phyloP scores from a whole-genome alignment of 2,113 vertebrate genomes.

The Neolamprologus sp. region DNA sequence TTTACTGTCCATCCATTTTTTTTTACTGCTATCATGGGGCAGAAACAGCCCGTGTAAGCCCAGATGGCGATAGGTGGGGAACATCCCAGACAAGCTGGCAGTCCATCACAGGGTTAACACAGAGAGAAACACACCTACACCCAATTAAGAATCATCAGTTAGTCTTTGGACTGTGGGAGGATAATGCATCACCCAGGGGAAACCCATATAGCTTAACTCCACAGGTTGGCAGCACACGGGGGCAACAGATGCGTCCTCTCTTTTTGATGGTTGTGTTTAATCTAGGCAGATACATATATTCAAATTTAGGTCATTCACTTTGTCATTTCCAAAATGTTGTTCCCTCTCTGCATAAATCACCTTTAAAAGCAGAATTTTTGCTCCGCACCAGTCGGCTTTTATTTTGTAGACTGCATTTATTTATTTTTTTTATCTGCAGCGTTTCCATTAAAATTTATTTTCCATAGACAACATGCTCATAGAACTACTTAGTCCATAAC shows the following conservation, averaged over 20 bases:
- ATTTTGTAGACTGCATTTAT: background rate
- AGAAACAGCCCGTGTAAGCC: rapidly evolving
- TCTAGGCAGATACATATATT: background rate
- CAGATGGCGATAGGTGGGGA: background rate
- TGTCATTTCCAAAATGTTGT: background rate
- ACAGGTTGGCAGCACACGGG: background rate
- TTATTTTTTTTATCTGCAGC: background rate
- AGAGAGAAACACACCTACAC: background rate
- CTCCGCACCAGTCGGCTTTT: background rate
- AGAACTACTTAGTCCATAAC: background rate
- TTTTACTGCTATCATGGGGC: background rate
- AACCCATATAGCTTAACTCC: background rate
- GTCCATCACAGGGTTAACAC: background rate
- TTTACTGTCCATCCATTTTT: background rate
- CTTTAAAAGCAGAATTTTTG: background rate
- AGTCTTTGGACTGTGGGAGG: background rate
- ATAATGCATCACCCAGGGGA: background rate
- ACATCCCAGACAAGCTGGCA: background rate
- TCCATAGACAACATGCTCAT: background rate
- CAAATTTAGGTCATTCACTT: background rate
- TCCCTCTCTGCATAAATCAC: background rate
- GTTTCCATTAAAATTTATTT: background rate
- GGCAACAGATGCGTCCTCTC: background rate
- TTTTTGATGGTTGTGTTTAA: background rate
- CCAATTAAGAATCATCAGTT: background rate